Evolutionary conservation across 2,888 invertebrate species (phyloP), one percentile per base, ranked within the genome.

Genomic region (Conchocele bisecta): DNA sequence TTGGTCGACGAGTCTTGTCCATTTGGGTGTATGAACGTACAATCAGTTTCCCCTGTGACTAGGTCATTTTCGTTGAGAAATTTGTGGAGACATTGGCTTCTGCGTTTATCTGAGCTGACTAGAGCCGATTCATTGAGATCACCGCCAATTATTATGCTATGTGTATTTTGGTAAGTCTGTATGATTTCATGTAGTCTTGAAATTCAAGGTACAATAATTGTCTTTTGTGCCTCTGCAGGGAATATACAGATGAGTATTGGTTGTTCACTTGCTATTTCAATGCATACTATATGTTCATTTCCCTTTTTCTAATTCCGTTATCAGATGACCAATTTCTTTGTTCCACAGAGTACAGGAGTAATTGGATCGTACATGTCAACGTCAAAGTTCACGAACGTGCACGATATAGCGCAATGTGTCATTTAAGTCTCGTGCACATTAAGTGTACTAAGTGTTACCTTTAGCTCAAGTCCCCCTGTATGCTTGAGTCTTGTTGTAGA

Each of bases 1-100:
- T 48, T 54, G 29, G 48, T 50, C 28, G 64, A 64, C 28, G 42
- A 64, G 28, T 64, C 64, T 44, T 64, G 26, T 37, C 54, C 64
- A 44, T 56, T 42, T n/a, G 64, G 46, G 44, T 64, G 33, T 6
- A 64, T 39, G 56, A 41, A 46, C n/a, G 64, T 64, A 13, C 29
- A 22, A 4, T 44, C 64, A 20, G 35, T 39, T 17, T 9, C 20
- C 17, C 28, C 24, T 3, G 22, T 33, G 15, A 26, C 13, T 15
- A 56, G 46, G n/a, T 35, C 39, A 35, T 37, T 22, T 44, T 56
- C 56, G 7, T 35, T 20, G 5, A 64, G 44, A 26, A 64, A 64
- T 9, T 54, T 35, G n/a, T 28, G 44, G 13, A 56, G 31, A 22
- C 26, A 60, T 9, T 24, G 9, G n/a, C 15, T 26, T 48, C 50